Percentiles rank a stretch among this genome's conserved stretches.
Conservation (phyloP, 2,888 invertebrate genomes). For the Agrochola macilenta region DNA sequence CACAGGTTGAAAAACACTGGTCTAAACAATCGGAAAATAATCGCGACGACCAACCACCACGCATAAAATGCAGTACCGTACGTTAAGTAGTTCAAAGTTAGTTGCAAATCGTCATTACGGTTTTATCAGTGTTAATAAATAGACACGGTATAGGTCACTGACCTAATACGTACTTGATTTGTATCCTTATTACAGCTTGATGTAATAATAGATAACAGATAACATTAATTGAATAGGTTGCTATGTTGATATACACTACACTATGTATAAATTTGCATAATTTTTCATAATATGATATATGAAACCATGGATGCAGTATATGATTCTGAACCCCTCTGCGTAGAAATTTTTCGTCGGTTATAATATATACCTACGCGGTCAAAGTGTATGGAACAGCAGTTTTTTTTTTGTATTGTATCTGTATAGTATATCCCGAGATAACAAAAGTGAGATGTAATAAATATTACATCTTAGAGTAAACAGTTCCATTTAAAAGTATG, state of each 20-base stretch:
- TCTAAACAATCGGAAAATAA: not conserved
- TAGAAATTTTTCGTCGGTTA: no score
- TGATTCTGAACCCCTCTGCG: no score
- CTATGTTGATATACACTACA: constrained; percentile 5
- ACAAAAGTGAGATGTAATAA: no score
- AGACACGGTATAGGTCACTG: constrained; percentile 1
- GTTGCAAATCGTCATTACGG: not conserved
- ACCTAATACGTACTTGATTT: constrained; percentile 11
- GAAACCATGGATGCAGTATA: no score
- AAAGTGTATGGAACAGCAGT: no score
- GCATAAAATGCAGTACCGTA: not conserved
- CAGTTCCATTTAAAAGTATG: no score
- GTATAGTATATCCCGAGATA: no score
- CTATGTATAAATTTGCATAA: not conserved
- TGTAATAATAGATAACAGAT: constrained; percentile 30
- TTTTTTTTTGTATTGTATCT: no score
- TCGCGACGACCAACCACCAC: not conserved
- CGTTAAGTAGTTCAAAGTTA: not conserved
- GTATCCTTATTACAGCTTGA: constrained; percentile 11
- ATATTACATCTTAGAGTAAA: no score
- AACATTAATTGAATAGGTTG: constrained; percentile 30
- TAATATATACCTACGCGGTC: no score
- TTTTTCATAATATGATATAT: not conserved
- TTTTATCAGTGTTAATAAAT: no score
- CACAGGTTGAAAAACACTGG: no score